Evolutionary conservation across 1,140 invertebrate species (phyloP), one percentile per base, ranked within the genome.

Genomic region (Spodoptera frugiperda): DNA sequence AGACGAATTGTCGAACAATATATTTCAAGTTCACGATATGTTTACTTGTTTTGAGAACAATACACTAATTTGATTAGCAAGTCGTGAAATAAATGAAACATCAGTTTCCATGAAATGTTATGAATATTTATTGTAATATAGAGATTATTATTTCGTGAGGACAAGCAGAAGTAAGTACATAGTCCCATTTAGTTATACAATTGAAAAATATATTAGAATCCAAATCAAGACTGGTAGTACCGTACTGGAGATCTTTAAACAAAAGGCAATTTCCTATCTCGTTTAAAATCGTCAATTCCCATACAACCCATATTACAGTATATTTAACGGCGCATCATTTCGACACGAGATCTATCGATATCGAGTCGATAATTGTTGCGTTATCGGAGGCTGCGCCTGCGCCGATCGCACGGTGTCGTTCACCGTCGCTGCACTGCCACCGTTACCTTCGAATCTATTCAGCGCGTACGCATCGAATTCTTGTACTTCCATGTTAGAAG

Each of bases 321-420:
- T 33, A 68, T 46, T 72, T 72, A 72, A 72, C 68, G 68, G 68
- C 57, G 17, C 15, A 67, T 25, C 33, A 39, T 11, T 71, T 72
- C 57, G 53, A 72, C 68, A 72, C 39, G 25, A 57, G 68, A 12
- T 39, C 15, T 46, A 48, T 19, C 30, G 51, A 57, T 72, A 72
- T 21, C 68, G 33, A 55, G 68, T n/a, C 21, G 57, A 57, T 73
- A 73, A 72, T 61, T 49, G 46, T 61, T 49, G 44, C 15, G 48
- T 73, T 81, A 76, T 76, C 68, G 74, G 67, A 73, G 70, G 44
- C 54, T 77, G 78, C 63, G 44, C 71, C 15, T 3, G 30, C 61
- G 75, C 48, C 76, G 77, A 78, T 82, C 76, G 78, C 83, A 81
- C 81, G 82, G 77, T 80, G 82, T 82, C 82, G 78, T 83, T 85